These are phyloP conservation scores for Dromococcyx pavoninus DNA, from an alignment of 2,797 vertebrate species.

Conservation along the genomic window DNA sequence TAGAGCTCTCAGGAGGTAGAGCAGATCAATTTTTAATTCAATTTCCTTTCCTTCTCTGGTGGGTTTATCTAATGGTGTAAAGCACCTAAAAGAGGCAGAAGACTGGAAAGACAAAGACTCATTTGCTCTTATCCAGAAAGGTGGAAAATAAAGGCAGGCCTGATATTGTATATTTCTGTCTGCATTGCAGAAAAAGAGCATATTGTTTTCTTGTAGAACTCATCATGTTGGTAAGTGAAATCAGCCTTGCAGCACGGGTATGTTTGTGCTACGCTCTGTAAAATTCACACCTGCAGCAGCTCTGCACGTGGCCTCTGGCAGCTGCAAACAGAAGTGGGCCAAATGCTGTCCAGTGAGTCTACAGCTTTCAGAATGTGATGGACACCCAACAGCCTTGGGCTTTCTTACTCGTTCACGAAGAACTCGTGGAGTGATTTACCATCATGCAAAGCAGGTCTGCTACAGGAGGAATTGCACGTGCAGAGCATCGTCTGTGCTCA, in stretches of 20 bases:
- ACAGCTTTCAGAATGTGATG: not conserved
- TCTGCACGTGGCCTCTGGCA: not conserved
- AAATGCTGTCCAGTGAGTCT: not conserved
- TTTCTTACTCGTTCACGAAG: fast-evolving
- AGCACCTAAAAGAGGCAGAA: not conserved
- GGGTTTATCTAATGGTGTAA: not conserved
- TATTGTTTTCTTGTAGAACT: not conserved
- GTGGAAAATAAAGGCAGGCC: not conserved
- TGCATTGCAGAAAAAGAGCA: not conserved
- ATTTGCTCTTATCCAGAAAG: not conserved
- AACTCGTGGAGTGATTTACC: fast-evolving
- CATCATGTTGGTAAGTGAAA: not conserved
- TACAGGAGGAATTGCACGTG: fast-evolving
- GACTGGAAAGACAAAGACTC: not conserved
- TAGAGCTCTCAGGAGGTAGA: not conserved
- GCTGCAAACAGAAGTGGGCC: not conserved
- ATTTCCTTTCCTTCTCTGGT: not conserved
- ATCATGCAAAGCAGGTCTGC: not conserved
- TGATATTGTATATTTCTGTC: not conserved
- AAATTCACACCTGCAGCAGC: not conserved
- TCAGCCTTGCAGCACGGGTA: not conserved
- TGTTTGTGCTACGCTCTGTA: not conserved
- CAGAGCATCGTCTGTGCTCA: not conserved
- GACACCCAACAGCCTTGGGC: not conserved
- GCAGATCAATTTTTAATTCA: conserved; percentile 4